A percentile compares a stretch with the other conserved stretches of the same genome.
Conservation (phyloP, 2,888 invertebrate genomes). For the Cenopis cana region DNA sequence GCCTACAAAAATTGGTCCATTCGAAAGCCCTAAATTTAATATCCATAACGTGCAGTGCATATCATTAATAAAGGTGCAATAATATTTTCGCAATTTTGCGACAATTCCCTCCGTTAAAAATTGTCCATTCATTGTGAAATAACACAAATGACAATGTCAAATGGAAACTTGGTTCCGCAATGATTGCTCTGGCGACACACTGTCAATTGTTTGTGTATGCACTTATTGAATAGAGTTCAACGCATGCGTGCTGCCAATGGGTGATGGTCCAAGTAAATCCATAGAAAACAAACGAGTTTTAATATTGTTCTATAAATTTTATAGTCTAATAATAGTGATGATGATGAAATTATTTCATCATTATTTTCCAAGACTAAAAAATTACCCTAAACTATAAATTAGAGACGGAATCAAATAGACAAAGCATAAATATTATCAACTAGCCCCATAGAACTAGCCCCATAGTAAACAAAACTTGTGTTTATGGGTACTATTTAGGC, state of each 20-base stretch:
- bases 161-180: constrained; percentile 21
- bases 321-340: too few species aligned
- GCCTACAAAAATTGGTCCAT: not conserved
- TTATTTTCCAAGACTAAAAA: too few species aligned
- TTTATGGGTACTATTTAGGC: too few species aligned
- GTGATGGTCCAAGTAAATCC: constrained; percentile 15
- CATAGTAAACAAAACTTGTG: too few species aligned
- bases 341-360: too few species aligned
- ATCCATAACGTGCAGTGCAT: not conserved
- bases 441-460: too few species aligned
- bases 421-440: too few species aligned
- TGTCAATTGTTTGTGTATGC: constrained; percentile 21
- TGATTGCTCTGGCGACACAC: constrained; percentile 13
- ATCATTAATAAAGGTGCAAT: not conserved
- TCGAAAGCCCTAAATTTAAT: not conserved
- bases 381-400: too few species aligned
- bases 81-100: constrained; percentile 24
- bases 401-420: too few species aligned
- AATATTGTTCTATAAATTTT: too few species aligned
- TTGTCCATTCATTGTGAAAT: constrained; percentile 30
- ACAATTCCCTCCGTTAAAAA: constrained; percentile 16
- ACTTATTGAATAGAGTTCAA: constrained; percentile 32
- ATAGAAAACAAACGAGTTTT: not conserved
- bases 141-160: constrained; percentile 34
- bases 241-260: constrained; percentile 16